Conservation (phyloP, 2,797 vertebrate species). For the Danio albolineatus region DNA sequence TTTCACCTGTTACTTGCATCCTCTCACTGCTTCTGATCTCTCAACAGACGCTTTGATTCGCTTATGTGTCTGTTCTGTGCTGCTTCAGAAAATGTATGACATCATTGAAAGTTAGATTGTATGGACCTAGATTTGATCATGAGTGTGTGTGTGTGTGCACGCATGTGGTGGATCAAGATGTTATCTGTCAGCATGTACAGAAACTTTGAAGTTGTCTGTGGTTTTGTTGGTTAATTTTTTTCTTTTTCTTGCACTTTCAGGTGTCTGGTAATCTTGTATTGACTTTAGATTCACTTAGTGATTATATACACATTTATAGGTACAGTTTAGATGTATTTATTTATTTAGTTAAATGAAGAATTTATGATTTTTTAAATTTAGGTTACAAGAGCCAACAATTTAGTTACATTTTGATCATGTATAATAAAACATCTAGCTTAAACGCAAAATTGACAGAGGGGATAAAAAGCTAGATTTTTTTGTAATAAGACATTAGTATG, state of each 20-base stretch:
- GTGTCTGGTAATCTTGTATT: constrained; percentile 18
- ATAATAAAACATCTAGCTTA: not conserved
- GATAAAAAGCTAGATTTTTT: not conserved
- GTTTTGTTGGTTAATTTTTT: constrained; percentile 51
- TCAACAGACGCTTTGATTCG: constrained; percentile 4
- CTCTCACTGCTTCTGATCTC: constrained; percentile 47
- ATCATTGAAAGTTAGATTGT: not conserved
- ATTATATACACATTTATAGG: not conserved
- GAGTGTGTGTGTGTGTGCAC: constrained; percentile 34
- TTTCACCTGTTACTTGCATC: constrained; percentile 13
- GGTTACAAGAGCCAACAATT: not conserved
- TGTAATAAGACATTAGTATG: not conserved
- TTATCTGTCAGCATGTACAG: constrained; percentile 47
- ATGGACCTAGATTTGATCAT: constrained; percentile 8
- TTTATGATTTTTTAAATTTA: not conserved
- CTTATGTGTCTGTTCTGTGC: constrained; percentile 17
- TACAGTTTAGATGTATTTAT: not conserved
- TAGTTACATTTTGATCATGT: no score
- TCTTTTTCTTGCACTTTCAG: constrained; percentile 38
- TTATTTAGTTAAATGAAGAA: not conserved
- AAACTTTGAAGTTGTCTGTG: constrained; percentile 52
- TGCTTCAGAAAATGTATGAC: constrained; percentile 13
- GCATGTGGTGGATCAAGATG: constrained; percentile 37
- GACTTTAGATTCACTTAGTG: not conserved
- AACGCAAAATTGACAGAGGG: not conserved